Evolutionary conservation across 2,888 invertebrate genomes (phyloP), one percentile per base, ranked within the genome.

Genomic region (Stenurella melanura): DNA sequence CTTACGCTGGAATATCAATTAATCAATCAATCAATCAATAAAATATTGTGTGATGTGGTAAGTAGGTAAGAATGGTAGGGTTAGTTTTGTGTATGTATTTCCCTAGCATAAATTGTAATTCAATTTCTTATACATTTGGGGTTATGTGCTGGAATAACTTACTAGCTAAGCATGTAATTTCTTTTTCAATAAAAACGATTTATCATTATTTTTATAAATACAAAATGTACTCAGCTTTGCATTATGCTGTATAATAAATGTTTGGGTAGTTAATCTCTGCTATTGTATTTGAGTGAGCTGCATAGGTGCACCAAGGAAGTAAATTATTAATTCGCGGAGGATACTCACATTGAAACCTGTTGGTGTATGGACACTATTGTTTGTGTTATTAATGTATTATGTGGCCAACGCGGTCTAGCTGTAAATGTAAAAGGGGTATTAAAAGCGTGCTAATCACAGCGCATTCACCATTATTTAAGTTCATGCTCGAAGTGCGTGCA

Each of bases 271-370:
- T 56, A 38, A 38, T 38, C 38, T 38, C 38, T n/a, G 50, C 50
- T 11, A 50, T 50, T 50, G 50, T 50, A 50, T 50, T 50, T 50
- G 50, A 50, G 50, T 50, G 50, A 50, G 50, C 50, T 50, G 50
- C 15, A 15, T 50, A 38, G 38, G 10, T 38, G 38, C 38, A 50
- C 15, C 50, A 2, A 50, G 50, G 50, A 50, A 15, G 50, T 50
- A 15, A 50, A 15, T 50, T 50, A 50, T 50, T 50, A 50, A 12
- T 50, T 50, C 50, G 50, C 5, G 4, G 50, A 50, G 15, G 50
- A 50, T 12, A 50, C 50, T 50, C 50, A 15, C 15, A 50, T 15
- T 50, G 50, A 50, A 50, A 50, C 50, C 50, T 15, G 50, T 50
- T 50, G 50, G 50, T 50, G 50, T 50, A 50, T 50, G 50, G 50